These are phyloP conservation scores for Agonopterix heracliana DNA, from an alignment of 2,888 invertebrate species.

Conservation along the genomic window DNA sequence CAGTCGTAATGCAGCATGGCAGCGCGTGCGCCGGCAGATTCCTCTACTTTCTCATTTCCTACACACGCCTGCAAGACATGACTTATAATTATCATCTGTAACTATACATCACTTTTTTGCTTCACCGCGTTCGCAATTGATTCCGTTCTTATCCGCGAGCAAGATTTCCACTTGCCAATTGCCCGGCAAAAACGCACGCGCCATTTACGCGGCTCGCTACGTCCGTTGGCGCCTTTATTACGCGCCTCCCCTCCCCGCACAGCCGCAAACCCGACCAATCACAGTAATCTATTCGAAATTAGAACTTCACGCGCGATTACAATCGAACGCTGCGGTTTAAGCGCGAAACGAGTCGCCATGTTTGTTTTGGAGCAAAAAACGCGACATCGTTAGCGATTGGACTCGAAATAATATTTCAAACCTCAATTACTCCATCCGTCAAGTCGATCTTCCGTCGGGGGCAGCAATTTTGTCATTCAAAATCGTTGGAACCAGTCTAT, in stretches of 20 bases:
- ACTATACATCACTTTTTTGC: slow-evolving; percentile 39
- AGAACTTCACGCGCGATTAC: slow-evolving; percentile 45
- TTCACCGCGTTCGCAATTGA: slow-evolving; percentile 36
- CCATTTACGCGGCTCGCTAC: slow-evolving; percentile 38
- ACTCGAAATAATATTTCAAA: slow-evolving; percentile 50
- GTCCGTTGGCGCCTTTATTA: slow-evolving; percentile 39
- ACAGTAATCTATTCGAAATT: slow-evolving; percentile 55
- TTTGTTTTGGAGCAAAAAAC: slow-evolving; percentile 14
- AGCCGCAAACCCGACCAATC: slow-evolving; percentile 41
- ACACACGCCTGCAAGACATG: slow-evolving; percentile 24
- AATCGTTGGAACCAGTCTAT: slow-evolving; percentile 39
- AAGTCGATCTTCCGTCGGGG: slow-evolving; percentile 33
- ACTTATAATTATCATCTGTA: slow-evolving; percentile 35
- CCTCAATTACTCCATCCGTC: slow-evolving; percentile 57
- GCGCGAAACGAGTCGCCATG: slow-evolving; percentile 26
- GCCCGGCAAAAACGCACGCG: slow-evolving; percentile 38
- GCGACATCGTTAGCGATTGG: slow-evolving; percentile 38
- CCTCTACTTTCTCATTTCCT: slow-evolving; percentile 21
- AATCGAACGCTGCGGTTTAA: slow-evolving; percentile 7
- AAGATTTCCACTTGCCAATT: slow-evolving; percentile 39
- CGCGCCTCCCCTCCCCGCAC: slow-evolving; percentile 30
- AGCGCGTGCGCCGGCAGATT: neutral
- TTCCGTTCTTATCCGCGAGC: slow-evolving; percentile 38
- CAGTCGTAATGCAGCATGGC: neutral
- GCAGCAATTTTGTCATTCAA: slow-evolving; percentile 62